A percentile compares a stretch with the other conserved stretches of the same genome.
These are phyloP conservation scores for Lutjanus argentimaculatus DNA, from an alignment of 2,797 vertebrate genomes.

Conservation along the genomic window DNA sequence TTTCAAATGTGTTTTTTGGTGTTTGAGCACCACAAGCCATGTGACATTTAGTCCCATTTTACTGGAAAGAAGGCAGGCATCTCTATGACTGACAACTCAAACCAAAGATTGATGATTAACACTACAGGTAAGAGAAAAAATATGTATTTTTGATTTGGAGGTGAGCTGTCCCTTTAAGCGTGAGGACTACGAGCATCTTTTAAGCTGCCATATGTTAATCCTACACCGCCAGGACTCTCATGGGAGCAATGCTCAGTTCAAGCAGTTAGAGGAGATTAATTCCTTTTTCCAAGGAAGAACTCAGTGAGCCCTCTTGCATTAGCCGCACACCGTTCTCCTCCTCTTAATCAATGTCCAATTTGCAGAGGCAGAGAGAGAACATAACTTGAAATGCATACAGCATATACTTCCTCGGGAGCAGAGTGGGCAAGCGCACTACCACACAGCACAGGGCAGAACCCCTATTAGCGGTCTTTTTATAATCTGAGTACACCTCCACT, in stretches of 20 bases:
- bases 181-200: conserved; percentile 34
- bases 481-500: conserved; percentile 40
- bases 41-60: too few species aligned
- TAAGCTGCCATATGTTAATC: conserved; percentile 64
- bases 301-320: conserved; percentile 63
- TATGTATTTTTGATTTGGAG: too few species aligned
- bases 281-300: conserved; percentile 62
- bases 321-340: conserved; percentile 53
- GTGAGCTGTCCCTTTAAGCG: too few species aligned
- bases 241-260: conserved; percentile 59
- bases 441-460: conserved; percentile 53
- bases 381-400: conserved; percentile 57
- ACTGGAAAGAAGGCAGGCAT: too few species aligned
- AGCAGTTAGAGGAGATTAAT: conserved; percentile 79
- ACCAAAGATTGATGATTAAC: background rate
- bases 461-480: conserved; percentile 64
- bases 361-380: conserved; percentile 52
- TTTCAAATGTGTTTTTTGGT: too few species aligned
- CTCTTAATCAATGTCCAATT: conserved; percentile 79
- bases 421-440: conserved; percentile 18
- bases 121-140: too few species aligned
- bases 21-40: too few species aligned
- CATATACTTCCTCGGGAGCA: conserved; percentile 33
- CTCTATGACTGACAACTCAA: too few species aligned
- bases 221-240: conserved; percentile 39